These are phyloP conservation scores for Netelia fuscicornis DNA, from an alignment of 2,888 invertebrate genomes.

Conservation along the genomic window DNA sequence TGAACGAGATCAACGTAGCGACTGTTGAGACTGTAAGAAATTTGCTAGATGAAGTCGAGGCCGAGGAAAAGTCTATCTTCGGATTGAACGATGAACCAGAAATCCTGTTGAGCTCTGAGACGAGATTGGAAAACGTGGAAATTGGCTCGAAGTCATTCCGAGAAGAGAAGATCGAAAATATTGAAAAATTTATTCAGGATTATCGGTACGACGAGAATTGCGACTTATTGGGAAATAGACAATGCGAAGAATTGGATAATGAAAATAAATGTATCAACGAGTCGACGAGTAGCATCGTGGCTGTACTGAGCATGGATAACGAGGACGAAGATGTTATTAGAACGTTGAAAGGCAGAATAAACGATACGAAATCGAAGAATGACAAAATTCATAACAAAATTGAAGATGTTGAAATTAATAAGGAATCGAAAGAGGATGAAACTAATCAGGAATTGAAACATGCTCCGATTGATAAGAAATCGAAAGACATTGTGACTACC, in stretches of 20 bases:
- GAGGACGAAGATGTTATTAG: conserved; percentile 9
- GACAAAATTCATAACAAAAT: neutral
- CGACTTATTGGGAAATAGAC: conserved; percentile 2
- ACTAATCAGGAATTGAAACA: neutral
- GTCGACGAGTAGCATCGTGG: conserved; percentile 56
- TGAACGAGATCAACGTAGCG: neutral
- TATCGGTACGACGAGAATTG: conserved; percentile 54
- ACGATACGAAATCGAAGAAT: conserved; percentile 10
- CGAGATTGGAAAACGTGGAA: neutral
- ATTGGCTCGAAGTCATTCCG: conserved; percentile 58
- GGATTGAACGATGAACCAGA: conserved; percentile 49
- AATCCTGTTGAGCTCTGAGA: conserved; percentile 23
- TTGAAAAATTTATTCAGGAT: conserved; percentile 71
- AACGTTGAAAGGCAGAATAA: neutral
- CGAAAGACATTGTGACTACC: neutral
- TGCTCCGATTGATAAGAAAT: neutral
- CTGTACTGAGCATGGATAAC: conserved; percentile 48
- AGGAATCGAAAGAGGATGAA: neutral
- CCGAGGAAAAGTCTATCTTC: conserved; percentile 36
- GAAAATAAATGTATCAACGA: conserved; percentile 26
- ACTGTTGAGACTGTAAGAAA: neutral
- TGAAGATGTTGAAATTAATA: neutral
- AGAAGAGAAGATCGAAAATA: conserved; percentile 74
- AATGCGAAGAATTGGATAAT: conserved; percentile 14
- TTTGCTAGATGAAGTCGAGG: conserved; percentile 6